These are phyloP conservation scores for Notothenia rossii DNA, from an alignment of 2,113 vertebrate species.

Conservation along the genomic window DNA sequence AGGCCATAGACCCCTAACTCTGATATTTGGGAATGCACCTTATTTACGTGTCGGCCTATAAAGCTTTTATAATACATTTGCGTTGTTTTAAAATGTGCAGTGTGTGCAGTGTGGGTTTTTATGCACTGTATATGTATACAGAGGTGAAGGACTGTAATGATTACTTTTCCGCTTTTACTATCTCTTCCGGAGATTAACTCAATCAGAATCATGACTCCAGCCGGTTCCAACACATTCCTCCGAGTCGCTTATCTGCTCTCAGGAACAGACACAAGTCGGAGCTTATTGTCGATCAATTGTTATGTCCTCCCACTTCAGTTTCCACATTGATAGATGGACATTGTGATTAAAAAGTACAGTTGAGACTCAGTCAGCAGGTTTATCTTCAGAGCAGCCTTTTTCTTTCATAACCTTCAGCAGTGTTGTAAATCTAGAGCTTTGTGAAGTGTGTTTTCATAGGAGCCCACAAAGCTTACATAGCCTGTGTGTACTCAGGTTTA, in stretches of 20 bases:
- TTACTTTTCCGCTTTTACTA: not conserved
- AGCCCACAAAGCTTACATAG: not conserved
- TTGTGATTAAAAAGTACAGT: not conserved
- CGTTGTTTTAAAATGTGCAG: not conserved
- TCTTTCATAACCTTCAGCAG: not conserved
- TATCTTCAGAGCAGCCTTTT: not conserved
- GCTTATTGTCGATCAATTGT: not conserved
- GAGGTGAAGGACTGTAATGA: not conserved
- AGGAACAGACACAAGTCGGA: not conserved
- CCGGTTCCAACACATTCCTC: not conserved
- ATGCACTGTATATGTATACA: not conserved
- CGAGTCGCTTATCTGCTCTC: not conserved
- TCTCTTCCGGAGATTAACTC: too few relatives aligned
- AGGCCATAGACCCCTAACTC: too few relatives aligned
- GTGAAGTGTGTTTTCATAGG: not conserved
- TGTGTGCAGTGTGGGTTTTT: not conserved
- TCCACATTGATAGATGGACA: not conserved
- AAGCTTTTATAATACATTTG: not conserved
- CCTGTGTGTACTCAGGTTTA: not conserved
- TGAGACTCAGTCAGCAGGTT: conserved; percentile 11
- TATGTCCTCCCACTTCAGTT: not conserved
- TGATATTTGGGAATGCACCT: too few relatives aligned
- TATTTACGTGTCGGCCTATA: not conserved
- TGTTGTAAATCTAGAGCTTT: not conserved
- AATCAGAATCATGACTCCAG: not conserved